These are phyloP conservation scores for Python bivittatus DNA, from an alignment of 2,113 vertebrate species.

Conservation along the genomic window DNA sequence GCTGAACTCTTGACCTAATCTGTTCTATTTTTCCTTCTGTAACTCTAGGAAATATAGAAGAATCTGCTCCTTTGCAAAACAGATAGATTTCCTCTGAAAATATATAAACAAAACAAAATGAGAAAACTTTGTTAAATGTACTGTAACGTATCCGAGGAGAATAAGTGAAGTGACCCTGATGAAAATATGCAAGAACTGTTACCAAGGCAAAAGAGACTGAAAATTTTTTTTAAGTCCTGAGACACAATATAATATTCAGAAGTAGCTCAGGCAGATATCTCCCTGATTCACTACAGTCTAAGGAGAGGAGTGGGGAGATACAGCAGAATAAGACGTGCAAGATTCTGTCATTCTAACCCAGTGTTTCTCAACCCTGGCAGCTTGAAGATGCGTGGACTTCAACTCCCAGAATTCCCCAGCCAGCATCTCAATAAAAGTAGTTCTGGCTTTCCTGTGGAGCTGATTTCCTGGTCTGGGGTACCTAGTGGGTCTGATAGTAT, in stretches of 20 bases:
- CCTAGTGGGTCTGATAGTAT: background rate
- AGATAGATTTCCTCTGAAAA: constrained; percentile 87
- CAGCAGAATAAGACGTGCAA: background rate
- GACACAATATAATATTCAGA: background rate
- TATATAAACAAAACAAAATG: background rate
- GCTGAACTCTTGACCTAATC: constrained; percentile 87
- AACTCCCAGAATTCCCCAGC: no score
- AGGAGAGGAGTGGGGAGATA: background rate
- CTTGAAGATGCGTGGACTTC: no score
- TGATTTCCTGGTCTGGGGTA: background rate
- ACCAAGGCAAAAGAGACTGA: background rate
- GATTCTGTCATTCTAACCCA: background rate
- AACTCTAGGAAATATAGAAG: constrained; percentile 93
- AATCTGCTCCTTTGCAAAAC: constrained; percentile 98
- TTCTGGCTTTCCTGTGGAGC: background rate
- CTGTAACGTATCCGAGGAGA: background rate
- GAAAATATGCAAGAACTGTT: background rate
- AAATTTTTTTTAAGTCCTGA: background rate
- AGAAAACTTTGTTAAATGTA: constrained; percentile 19
- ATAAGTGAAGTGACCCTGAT: background rate
- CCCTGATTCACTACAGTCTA: background rate
- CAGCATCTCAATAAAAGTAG: background rate
- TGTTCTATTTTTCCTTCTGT: constrained; percentile 92
- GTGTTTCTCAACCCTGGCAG: no score
- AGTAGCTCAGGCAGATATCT: background rate